Conservation (phyloP, 2,888 invertebrate genomes). For the Nowickia ferox region DNA sequence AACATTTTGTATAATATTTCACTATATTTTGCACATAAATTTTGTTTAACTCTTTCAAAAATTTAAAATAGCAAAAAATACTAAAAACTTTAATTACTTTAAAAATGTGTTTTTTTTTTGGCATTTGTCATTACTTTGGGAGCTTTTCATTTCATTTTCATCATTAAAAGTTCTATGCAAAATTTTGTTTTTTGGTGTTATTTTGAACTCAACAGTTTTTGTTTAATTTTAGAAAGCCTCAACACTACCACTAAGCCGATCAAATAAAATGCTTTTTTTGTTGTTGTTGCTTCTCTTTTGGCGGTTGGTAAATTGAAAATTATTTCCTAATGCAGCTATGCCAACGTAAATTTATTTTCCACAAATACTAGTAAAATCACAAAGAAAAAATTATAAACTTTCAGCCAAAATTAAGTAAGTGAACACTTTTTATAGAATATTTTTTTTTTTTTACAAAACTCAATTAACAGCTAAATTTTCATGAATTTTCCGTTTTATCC, state of each 20-base stretch:
- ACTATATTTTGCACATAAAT: too few species aligned
- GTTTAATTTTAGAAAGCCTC: slow-evolving; percentile 52
- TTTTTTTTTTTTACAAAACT: slow-evolving; percentile 42
- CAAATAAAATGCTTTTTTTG: slow-evolving; percentile 43
- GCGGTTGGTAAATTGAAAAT: slow-evolving; percentile 66
- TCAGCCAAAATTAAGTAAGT: slow-evolving; percentile 70
- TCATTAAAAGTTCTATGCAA: too few species aligned
- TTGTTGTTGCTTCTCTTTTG: slow-evolving; percentile 26
- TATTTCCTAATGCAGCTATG: slow-evolving; percentile 32
- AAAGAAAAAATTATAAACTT: slow-evolving; percentile 63
- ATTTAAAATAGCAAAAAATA: too few species aligned
- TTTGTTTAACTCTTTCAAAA: too few species aligned
- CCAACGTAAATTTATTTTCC: slow-evolving; percentile 25
- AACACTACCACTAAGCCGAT: slow-evolving; percentile 62
- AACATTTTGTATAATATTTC: too few species aligned
- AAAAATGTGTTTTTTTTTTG: too few species aligned
- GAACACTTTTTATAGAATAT: slow-evolving; percentile 53
- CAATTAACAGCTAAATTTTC: slow-evolving; percentile 66
- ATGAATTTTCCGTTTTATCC: slow-evolving; percentile 28
- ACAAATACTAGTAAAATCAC: slow-evolving; percentile 42
- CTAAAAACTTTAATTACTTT: too few species aligned
- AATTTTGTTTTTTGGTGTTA: background rate
- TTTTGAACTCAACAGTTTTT: background rate
- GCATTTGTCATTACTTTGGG: too few species aligned
- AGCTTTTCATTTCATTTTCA: too few species aligned